Percentiles rank a stretch among this genome's conserved stretches.
Evolutionary conservation across 2,113 vertebrate species (phyloP).

Genomic region (Oncorhynchus mykiss): DNA sequence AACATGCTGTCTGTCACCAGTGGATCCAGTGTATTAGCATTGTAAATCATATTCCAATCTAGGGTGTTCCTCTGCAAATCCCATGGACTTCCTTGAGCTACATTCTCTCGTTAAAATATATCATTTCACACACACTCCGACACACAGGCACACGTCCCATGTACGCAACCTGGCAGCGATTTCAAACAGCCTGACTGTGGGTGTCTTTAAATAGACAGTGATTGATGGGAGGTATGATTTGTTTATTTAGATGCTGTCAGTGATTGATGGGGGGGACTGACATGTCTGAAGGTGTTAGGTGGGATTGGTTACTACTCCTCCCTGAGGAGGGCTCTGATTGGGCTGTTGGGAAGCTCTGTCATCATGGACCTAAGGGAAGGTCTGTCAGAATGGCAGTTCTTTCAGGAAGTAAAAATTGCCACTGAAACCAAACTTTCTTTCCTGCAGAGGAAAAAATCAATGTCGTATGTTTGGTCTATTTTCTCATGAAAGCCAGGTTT

Average conservation of each 20-base stretch:
- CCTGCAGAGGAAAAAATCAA: too few species aligned
- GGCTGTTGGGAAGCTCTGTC: slow-evolving; percentile 33
- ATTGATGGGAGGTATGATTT: slow-evolving; percentile 68
- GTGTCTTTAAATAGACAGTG: slow-evolving; percentile 62
- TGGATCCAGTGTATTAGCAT: too few species aligned
- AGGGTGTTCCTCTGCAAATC: too few species aligned
- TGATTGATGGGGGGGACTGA: slow-evolving; percentile 67
- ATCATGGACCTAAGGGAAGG: slow-evolving; percentile 39
- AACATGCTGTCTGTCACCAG: too few species aligned
- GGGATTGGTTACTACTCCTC: slow-evolving; percentile 1
- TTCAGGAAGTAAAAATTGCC: neutral
- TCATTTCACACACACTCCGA: neutral
- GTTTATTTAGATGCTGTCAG: slow-evolving; percentile 68
- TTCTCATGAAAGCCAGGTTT: too few species aligned
- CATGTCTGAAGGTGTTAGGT: slow-evolving; percentile 7
- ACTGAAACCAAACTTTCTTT: too few species aligned
- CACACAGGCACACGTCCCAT: neutral
- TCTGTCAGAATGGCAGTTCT: neutral
- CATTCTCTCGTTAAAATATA: too few species aligned
- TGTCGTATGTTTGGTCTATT: too few species aligned
- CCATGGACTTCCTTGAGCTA: too few species aligned
- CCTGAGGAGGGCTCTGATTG: slow-evolving; percentile 39
- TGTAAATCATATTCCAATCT: too few species aligned
- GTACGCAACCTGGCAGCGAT: slow-evolving; percentile 19
- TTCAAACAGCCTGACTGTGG: too few species aligned